These are phyloP conservation scores for Takifugu rubripes DNA, from an alignment of 2,797 vertebrate genomes.

Conservation along the genomic window DNA sequence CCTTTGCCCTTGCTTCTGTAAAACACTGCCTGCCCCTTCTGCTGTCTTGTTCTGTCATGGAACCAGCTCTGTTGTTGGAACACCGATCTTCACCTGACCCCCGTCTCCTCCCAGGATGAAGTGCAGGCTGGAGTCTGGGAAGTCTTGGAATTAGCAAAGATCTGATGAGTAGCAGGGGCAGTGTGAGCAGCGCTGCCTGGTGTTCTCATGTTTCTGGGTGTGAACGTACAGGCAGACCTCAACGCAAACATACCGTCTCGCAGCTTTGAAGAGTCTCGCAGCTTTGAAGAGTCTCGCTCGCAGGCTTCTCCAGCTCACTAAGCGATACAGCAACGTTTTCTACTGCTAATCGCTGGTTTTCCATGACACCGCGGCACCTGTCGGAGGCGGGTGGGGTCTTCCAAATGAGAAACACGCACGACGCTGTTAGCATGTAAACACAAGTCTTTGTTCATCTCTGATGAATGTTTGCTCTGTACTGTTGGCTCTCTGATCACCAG, in stretches of 20 bases:
- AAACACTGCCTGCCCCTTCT: conserved; percentile 12
- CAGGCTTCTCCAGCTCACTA: conserved; percentile 13
- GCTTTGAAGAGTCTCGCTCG: conserved; percentile 63
- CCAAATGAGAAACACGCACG: no score
- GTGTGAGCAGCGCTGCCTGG: conserved; percentile 27
- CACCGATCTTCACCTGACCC: conserved; percentile 27
- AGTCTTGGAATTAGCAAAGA: conserved; percentile 35
- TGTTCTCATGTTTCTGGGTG: conserved; percentile 54
- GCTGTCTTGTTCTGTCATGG: conserved; percentile 10
- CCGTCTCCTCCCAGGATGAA: background rate
- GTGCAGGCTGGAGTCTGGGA: background rate
- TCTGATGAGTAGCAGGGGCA: conserved; percentile 20
- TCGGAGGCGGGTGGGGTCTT: no score
- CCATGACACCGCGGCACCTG: no score
- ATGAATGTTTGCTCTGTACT: no score
- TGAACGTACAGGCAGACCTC: conserved; percentile 54
- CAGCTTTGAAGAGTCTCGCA: conserved; percentile 63
- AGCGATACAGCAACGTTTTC: no score
- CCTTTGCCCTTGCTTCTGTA: conserved; percentile 14
- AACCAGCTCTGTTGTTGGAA: conserved; percentile 34
- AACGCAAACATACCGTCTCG: conserved; percentile 55
- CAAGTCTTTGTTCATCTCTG: no score
- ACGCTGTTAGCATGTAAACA: no score
- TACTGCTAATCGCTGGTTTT: no score
- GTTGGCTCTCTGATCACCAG: no score